Evolutionary conservation across 2,797 vertebrate genomes (phyloP).

Genomic region (Sternarchorhynchus goeldii): DNA sequence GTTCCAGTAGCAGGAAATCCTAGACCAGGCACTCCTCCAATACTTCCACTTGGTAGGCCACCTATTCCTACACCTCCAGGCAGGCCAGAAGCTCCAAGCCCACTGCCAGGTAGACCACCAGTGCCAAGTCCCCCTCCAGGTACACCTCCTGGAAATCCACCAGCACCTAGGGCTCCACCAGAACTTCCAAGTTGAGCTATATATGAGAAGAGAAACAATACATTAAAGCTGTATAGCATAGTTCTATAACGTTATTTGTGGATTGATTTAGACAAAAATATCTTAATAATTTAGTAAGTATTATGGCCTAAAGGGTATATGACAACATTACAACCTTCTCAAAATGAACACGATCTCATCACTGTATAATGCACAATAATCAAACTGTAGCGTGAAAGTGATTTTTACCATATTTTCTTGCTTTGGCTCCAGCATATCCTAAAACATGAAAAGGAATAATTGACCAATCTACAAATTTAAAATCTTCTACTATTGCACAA

Average conservation of each 20-base stretch:
- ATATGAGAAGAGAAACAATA: constrained; percentile 16
- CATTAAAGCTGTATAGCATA: not conserved
- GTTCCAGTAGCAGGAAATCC: constrained; percentile 1
- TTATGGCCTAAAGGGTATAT: too few species aligned
- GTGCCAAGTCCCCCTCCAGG: not conserved
- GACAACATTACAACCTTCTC: too few species aligned
- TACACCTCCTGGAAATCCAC: too few species aligned
- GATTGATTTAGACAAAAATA: not conserved
- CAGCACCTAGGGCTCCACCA: constrained; percentile 57
- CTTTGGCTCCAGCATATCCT: constrained; percentile 72
- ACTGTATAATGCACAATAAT: not conserved
- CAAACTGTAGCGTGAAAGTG: not conserved
- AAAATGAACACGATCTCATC: not conserved
- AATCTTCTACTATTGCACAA: not conserved
- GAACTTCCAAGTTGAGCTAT: constrained; percentile 60
- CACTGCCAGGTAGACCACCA: constrained; percentile 54
- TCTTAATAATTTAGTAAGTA: not conserved
- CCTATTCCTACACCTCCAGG: constrained; percentile 34
- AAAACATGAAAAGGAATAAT: constrained; percentile 20
- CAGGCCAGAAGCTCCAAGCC: constrained; percentile 41
- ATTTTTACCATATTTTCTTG: constrained; percentile 71
- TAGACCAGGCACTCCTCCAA: constrained; percentile 31
- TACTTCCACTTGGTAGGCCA: constrained; percentile 15
- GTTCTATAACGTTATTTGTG: not conserved
- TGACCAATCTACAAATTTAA: not conserved